Base-by-base conservation (phyloP, 2,797 vertebrate genomes). In the Aplochiton taeniatus region DNA sequence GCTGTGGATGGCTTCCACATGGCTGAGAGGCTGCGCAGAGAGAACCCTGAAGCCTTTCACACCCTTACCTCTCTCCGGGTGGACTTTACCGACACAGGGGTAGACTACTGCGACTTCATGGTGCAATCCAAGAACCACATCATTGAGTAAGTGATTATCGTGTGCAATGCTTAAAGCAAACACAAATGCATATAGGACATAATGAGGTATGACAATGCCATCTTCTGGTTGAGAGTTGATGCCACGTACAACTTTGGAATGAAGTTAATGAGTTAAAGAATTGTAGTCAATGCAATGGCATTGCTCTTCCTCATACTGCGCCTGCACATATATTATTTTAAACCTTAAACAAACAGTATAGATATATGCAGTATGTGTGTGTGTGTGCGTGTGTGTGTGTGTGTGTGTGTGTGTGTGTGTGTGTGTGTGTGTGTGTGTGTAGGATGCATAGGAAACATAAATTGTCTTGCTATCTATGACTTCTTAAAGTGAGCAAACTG, bases 61-160 rank as follows among this genome's bases (percentile, higher is more conserved):
- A 92, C 88, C 17, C 92, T 99, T 65, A 87, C 91, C 65, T 94
- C 94, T 0, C 91, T 93, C 11, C 80, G 72, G 1, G 90, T 96
- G n/a, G 92, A 97, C 85, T 98, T 94, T 75, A 92, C 89, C 4
- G 96, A 99, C 91, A 90, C 82, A 0, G 97, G 97, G 44, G 80
- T 83, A 0, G 96, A 99, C 88, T 97, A 95, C 86, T 98, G 96
- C 9, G 94, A 97, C 84, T 99, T 97, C 88, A 90, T 90, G 44
- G 90, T 99, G 77, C 95, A 97, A 65, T 92, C 95, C 73, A 98
- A 97, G 87, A 93, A 98, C 60, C 82, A 75, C 76, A 95, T 97
- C 84, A 96, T 98, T 61, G 92, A 98, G 96, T 98, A 65, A 89
- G 90, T 77, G 67, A 5, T 11, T 56, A 14, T 4, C 11, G 13